Percentiles rank a stretch among this genome's conserved stretches.
phyloP scores from a whole-genome alignment of 2,113 vertebrate genomes.

The Labeo rohita region DNA sequence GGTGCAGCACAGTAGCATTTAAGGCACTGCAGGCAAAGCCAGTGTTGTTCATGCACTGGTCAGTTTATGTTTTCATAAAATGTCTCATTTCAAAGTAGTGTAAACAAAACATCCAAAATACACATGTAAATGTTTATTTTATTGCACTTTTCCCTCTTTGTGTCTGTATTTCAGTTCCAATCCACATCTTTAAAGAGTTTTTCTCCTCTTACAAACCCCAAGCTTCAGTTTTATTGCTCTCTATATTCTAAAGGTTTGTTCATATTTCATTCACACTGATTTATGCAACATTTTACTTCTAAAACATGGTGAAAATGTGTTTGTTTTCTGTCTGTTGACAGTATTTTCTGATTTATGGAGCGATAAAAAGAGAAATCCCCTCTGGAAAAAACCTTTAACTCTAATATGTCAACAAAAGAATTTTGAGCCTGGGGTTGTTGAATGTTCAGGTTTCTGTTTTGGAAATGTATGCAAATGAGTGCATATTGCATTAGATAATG shows the following conservation, averaged over 20 bases:
- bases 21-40: too few species aligned
- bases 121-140: background rate
- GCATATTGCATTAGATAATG: background rate
- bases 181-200: too few species aligned
- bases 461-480: background rate
- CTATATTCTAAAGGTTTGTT: background rate
- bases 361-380: background rate
- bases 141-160: background rate
- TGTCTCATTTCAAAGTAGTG: too few species aligned
- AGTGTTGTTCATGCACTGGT: too few species aligned
- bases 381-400: background rate
- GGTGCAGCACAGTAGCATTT: too few species aligned
- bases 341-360: background rate
- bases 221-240: background rate
- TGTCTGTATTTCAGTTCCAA: background rate
- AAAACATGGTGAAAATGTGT: background rate
- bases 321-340: background rate
- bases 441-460: background rate
- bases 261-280: too few species aligned
- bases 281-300: background rate
- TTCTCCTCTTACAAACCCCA: background rate
- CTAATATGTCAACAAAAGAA: background rate
- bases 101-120: background rate
- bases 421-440: background rate
- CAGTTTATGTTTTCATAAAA: too few species aligned